These are phyloP conservation scores for Leptinotarsa lineolata DNA, from an alignment of 1,140 invertebrate genomes.

Conservation along the genomic window DNA sequence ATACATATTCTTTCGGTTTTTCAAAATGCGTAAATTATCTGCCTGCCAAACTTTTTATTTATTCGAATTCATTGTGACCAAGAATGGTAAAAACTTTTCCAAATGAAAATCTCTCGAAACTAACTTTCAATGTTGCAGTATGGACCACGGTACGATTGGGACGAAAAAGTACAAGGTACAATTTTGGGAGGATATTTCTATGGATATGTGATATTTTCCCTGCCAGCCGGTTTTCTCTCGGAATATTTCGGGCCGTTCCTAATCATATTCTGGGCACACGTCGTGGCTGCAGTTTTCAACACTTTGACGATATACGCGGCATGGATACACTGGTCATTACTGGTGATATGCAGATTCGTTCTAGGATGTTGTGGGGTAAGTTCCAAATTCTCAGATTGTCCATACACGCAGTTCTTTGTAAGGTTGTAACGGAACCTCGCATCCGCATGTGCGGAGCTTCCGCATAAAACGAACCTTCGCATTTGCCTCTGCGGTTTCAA, in stretches of 20 bases:
- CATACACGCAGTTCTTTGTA: too few relatives aligned
- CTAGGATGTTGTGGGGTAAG: slow-evolving; percentile 35
- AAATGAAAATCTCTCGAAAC: too few relatives aligned
- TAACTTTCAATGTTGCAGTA: slow-evolving; percentile 39
- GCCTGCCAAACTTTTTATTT: too few relatives aligned
- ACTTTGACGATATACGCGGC: slow-evolving; percentile 26
- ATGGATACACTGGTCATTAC: slow-evolving; percentile 28
- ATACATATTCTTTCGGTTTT: too few relatives aligned
- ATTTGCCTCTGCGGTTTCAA: too few relatives aligned
- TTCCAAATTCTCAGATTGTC: background rate
- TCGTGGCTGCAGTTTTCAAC: slow-evolving; percentile 28
- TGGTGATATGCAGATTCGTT: slow-evolving; percentile 32
- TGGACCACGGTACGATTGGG: slow-evolving; percentile 61
- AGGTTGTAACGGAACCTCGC: too few relatives aligned
- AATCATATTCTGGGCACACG: slow-evolving; percentile 22
- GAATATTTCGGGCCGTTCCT: slow-evolving; percentile 55
- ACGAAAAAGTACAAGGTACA: slow-evolving; percentile 64
- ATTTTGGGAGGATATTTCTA: slow-evolving; percentile 73
- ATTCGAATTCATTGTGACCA: too few relatives aligned
- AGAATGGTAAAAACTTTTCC: too few relatives aligned
- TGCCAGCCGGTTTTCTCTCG: slow-evolving; percentile 49
- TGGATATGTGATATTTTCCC: slow-evolving; percentile 56
- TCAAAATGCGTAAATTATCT: too few relatives aligned
- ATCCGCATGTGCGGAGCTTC: too few relatives aligned
- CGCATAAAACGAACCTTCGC: too few relatives aligned